Base-by-base conservation (phyloP, 2,888 invertebrate genomes). In the Agonopterix subpropinquella region DNA sequence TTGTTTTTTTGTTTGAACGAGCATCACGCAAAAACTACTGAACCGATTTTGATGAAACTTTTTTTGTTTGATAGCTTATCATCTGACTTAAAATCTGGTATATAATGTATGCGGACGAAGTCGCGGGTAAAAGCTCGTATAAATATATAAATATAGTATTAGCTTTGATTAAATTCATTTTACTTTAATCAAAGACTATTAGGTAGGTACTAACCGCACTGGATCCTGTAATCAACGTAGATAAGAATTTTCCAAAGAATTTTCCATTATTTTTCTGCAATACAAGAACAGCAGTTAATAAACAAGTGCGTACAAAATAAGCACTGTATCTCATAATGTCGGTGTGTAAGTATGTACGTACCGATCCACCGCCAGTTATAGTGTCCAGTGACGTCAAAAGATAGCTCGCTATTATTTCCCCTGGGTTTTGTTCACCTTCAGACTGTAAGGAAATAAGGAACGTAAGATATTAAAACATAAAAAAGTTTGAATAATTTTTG, bases 331-430 rank as follows among this genome's bases (percentile, higher is more conserved):
- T 28, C 28, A 28, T 7, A 28, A 28, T 28, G 28, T 28, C 28
- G 28, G 18, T 18, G 10, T 9, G 8, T 41, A 41, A 5, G 11
- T 11, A 11, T 41, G 8, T 11, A 64, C 79, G 51, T 77, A 89
- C 89, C 70, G 88, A 74, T 51, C 89, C 89, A 4, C 89, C 89
- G n/a, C 80, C 89, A 11, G 85, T 81, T 3, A 89, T 67, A 0
- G 87, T 82, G 8, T 88, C 86, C 52, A 89, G 58, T 1, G 85
- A 82, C 0, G 89, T 89, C 36, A 82, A 57, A 7, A 88, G 62
- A 51, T 89, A 89, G 51, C 80, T 78, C 4, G 79, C 85, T 15
- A 89, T 73, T 11, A 86, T 62, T 9, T 75, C 65, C n/a, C 89
- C 89, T 2, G 88, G 87, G 49, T 87, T 84, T 54, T 85, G 72